Conservation (phyloP, 2,888 invertebrate genomes). For the Ischnus inquisitorius region DNA sequence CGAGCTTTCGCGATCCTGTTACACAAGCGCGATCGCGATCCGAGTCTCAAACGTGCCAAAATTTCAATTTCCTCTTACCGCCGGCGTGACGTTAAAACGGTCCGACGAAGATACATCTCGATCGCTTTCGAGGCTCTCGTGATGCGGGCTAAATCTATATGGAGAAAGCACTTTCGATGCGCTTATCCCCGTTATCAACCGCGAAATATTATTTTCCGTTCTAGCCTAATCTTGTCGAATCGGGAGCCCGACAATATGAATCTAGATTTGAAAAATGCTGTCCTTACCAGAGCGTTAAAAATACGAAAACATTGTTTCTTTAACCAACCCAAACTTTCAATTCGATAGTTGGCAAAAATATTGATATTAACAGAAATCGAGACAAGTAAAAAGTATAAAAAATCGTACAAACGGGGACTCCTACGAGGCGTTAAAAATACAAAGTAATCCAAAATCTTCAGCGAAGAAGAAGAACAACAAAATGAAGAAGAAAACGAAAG, state of each 20-base stretch:
- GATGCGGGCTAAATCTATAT: not conserved
- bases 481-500: conserved; percentile 15
- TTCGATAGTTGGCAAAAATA: too few relatives aligned
- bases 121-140: conserved; percentile 69
- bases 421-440: not conserved
- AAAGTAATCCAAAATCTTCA: not conserved
- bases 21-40: conserved; percentile 34
- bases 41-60: conserved; percentile 76
- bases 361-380: too few relatives aligned
- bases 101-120: conserved; percentile 78
- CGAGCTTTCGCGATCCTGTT: conserved; percentile 35
- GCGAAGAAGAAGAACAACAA: not conserved
- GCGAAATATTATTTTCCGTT: not conserved
- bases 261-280: too few relatives aligned
- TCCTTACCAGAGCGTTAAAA: too few relatives aligned
- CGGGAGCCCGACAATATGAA: not conserved
- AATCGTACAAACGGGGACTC: not conserved
- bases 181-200: not conserved
- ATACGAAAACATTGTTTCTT: too few relatives aligned
- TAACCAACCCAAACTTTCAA: too few relatives aligned
- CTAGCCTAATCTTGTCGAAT: not conserved
- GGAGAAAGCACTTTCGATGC: not conserved
- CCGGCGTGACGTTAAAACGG: conserved; percentile 27
- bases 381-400: not conserved
- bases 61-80: conserved; percentile 80